A percentile compares a stretch with the other conserved stretches of the same genome.
phyloP scores from a whole-genome alignment of 2,888 invertebrate genomes.

The Drosophila setosimentum region DNA sequence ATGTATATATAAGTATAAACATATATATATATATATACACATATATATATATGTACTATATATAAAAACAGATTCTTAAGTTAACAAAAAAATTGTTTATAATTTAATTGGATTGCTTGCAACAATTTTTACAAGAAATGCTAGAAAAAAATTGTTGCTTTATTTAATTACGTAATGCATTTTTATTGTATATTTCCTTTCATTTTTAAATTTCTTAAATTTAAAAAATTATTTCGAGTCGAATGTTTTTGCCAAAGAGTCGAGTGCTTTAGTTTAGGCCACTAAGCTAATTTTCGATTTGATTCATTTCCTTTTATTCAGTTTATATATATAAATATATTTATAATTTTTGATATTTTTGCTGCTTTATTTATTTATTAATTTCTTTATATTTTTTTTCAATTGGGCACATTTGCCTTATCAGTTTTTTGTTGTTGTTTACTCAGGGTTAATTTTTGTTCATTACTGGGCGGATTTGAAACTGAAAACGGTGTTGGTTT shows the following conservation, averaged over 20 bases:
- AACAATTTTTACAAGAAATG: conserved; percentile 66
- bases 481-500: conserved; percentile 73
- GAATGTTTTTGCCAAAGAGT: conserved; percentile 62
- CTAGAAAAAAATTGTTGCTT: conserved; percentile 59
- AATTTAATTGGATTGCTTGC: conserved; percentile 48
- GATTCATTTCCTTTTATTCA: conserved; percentile 22
- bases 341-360: conserved; percentile 72
- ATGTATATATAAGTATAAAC: conserved; percentile 5
- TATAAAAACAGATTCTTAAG: conserved; percentile 57
- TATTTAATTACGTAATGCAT: conserved; percentile 44
- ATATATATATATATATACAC: conserved; percentile 9
- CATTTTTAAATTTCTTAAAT: conserved; percentile 45
- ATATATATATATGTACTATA: conserved; percentile 21
- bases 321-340: conserved; percentile 47
- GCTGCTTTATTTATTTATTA: conserved; percentile 57
- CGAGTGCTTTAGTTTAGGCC: conserved; percentile 67
- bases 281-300: conserved; percentile 44
- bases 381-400: conserved; percentile 24
- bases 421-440: conserved; percentile 23
- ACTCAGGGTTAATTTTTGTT: conserved; percentile 23
- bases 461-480: conserved; percentile 72
- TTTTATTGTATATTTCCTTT: conserved; percentile 11
- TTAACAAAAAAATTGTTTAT: conserved; percentile 53
- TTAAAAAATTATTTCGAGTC: conserved; percentile 54
- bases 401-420: conserved; percentile 65